These are phyloP conservation scores for Drosophila limbata DNA, from an alignment of 2,888 invertebrate species.

Conservation along the genomic window DNA sequence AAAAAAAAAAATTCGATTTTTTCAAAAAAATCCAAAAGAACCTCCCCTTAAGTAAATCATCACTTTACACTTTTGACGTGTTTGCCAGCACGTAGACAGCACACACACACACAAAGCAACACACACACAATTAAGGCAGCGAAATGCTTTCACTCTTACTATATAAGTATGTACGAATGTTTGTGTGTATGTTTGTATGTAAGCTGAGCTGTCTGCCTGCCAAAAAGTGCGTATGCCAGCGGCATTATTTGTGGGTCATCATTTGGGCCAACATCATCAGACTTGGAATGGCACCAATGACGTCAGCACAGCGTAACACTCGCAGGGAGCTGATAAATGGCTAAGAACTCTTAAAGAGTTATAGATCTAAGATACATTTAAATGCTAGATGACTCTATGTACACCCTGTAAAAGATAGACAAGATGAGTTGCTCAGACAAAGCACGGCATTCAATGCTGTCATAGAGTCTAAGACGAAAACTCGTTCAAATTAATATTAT, in stretches of 20 bases:
- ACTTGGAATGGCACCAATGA: slow-evolving; percentile 33
- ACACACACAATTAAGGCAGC: slow-evolving; percentile 41
- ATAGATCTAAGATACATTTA: too few species aligned
- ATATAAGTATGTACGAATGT: slow-evolving; percentile 22
- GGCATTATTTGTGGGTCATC: slow-evolving; percentile 61
- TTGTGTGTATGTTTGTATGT: background rate
- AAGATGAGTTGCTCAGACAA: too few species aligned
- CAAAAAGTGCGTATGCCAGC: slow-evolving; percentile 40
- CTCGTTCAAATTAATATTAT: too few species aligned
- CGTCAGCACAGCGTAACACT: slow-evolving; percentile 29
- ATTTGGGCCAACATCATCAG: background rate
- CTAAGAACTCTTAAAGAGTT: too few species aligned
- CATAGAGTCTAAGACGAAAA: too few species aligned
- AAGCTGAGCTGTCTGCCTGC: slow-evolving; percentile 23
- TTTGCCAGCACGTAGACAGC: slow-evolving; percentile 75
- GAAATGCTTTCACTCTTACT: slow-evolving; percentile 78
- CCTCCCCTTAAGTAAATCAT: slow-evolving; percentile 22
- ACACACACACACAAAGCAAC: slow-evolving; percentile 25
- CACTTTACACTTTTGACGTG: slow-evolving; percentile 56
- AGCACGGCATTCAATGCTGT: too few species aligned
- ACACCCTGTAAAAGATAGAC: too few species aligned
- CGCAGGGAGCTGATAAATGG: background rate
- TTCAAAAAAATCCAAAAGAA: too few species aligned
- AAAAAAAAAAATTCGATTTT: too few species aligned
- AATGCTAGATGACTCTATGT: too few species aligned